Evolutionary conservation across 2,797 vertebrate species (phyloP).

Genomic region (Phataginus tetradactyla): DNA sequence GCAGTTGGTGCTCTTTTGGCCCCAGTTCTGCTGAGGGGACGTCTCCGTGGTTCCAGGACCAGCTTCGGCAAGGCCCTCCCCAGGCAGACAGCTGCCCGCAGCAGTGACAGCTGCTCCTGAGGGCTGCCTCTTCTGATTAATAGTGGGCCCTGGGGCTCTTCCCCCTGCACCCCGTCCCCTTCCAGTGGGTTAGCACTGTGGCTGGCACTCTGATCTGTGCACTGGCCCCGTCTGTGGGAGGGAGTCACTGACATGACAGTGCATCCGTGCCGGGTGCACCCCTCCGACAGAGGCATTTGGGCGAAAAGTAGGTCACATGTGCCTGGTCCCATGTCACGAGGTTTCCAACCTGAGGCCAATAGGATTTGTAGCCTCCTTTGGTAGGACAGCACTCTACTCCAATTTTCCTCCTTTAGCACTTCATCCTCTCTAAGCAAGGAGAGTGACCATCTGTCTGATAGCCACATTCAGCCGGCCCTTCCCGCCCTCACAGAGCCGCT

Average conservation of each 20-base stretch:
- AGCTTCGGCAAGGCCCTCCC: not conserved
- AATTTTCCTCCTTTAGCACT: conserved; percentile 87
- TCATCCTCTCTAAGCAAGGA: conserved; percentile 88
- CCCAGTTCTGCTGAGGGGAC: not conserved
- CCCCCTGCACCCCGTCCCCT: no score
- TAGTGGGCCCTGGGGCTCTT: not conserved
- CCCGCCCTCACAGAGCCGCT: conserved; percentile 75
- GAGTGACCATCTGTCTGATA: conserved; percentile 87
- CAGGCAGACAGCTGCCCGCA: not conserved
- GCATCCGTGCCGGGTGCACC: conserved; percentile 79
- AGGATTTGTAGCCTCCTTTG: conserved; percentile 82
- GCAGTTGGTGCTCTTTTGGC: fast-evolving
- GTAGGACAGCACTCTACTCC: conserved; percentile 83
- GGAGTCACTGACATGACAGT: conserved; percentile 84
- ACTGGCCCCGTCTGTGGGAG: conserved; percentile 79
- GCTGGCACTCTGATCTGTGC: conserved; percentile 75
- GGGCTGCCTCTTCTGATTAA: not conserved
- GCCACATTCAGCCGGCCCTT: conserved; percentile 75
- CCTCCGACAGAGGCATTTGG: conserved; percentile 85
- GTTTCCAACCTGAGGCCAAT: conserved; percentile 89
- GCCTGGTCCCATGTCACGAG: conserved; percentile 89
- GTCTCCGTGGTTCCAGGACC: not conserved
- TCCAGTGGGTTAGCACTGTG: no score
- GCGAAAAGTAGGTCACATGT: conserved; percentile 89
- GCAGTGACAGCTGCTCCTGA: not conserved